Base-by-base conservation (phyloP, 2,888 invertebrate genomes). In the Nemotelus pantherinus region DNA sequence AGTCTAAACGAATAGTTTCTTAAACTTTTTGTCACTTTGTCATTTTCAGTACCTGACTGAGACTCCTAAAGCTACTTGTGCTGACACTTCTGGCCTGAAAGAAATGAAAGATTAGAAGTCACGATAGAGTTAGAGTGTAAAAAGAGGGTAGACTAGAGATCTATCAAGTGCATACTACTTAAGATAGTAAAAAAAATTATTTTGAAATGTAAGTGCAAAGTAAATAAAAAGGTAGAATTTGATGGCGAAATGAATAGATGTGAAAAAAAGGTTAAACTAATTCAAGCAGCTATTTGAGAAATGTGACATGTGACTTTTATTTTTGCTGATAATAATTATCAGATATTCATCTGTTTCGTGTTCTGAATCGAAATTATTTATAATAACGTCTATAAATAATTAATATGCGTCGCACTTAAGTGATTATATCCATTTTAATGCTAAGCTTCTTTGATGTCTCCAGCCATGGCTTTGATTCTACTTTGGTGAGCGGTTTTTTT, bases 21-120 rank as follows among this genome's bases (percentile, higher is more conserved):
- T 80, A 79, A 71, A 78, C 80, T 80, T 7, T 3, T 45, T 45
- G 41, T 65, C 2, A 45, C 41, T 5, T 71, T 71, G n/a, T 55
- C 57, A 4, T 53, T 72, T 7, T 82, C 80, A 81, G 82, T 93
- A 94, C 94, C 94, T 94, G 94, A 90, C 93, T 94, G 87, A 93
- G 91, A 91, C 94, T 94, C 92, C 94, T 93, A 93, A 93, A 93
- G 92, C 93, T 94, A 93, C 93, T 92, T 90, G 93, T 93, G 91
- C 94, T 94, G 89, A 93, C 93, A 90, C 93, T 94, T 91, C 93
- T 93, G 88, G 93, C 93, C 94, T 94, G 93, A 93, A 90, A 89
- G 88, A 89, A 80, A 83, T 81, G 82, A 82, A 82, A 80, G 80
- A 79, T 82, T 83, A 82, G 82, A 81, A 82, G 81, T 81, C 81